A percentile compares a stretch with the other conserved stretches of the same genome.
phyloP scores from a whole-genome alignment of 2,888 invertebrate genomes.

The Drosophila affinis region DNA sequence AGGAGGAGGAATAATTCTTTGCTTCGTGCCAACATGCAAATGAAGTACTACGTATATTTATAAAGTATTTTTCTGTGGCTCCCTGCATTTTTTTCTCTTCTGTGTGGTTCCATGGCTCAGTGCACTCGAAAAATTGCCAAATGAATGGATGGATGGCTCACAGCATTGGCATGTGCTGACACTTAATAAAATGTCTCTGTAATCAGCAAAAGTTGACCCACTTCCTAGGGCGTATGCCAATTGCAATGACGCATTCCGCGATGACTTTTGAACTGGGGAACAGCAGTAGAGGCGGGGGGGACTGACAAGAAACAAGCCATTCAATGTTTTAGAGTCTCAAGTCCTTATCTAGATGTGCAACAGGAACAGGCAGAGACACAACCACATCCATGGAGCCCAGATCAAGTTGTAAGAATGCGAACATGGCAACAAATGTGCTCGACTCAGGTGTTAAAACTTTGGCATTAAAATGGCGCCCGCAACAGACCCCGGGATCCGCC shows the following conservation, averaged over 20 bases:
- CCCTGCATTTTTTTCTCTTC: constrained; percentile 27
- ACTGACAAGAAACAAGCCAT: constrained; percentile 60
- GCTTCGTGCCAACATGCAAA: constrained; percentile 28
- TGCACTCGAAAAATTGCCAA: neutral
- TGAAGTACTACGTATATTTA: neutral
- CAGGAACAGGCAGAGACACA: constrained; percentile 11
- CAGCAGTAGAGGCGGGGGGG: constrained; percentile 6
- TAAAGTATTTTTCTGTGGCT: constrained; percentile 18
- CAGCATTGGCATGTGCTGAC: constrained; percentile 73
- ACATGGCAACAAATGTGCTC: constrained; percentile 49
- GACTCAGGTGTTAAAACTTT: constrained; percentile 48
- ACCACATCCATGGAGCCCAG: constrained; percentile 37
- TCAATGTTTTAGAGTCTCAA: constrained; percentile 33
- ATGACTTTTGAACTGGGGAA: constrained; percentile 41
- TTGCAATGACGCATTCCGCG: constrained; percentile 63
- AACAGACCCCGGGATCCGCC: neutral
- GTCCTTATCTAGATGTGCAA: constrained; percentile 69
- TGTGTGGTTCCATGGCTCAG: constrained; percentile 59
- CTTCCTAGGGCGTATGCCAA: constrained; percentile 37
- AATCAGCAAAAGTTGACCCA: constrained; percentile 64
- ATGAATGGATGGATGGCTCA: constrained; percentile 49
- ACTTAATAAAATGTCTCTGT: constrained; percentile 20
- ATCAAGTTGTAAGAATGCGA: constrained; percentile 75
- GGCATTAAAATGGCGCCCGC: constrained; percentile 51
- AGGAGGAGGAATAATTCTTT: neutral